Evolutionary conservation across 2,113 vertebrate genomes (phyloP).

Genomic region (Emydura subglobosa): DNA sequence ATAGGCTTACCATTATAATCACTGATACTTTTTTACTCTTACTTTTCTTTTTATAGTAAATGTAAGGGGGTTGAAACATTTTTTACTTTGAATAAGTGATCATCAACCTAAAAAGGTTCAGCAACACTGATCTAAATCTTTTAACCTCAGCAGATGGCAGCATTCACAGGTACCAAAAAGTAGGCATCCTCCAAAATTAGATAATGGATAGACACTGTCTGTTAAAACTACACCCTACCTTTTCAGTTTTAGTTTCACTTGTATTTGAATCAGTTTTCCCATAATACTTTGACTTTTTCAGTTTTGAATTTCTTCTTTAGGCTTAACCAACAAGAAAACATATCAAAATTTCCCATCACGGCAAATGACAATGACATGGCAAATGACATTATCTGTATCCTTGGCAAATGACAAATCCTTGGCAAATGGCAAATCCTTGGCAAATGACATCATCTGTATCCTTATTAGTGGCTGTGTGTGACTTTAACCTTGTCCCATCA

Average conservation of each 20-base stretch:
- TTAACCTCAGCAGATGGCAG: neutral
- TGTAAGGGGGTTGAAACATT: neutral
- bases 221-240: conserved; percentile 53
- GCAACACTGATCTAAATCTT: conserved; percentile 1
- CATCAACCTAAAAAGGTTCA: conserved; percentile 21
- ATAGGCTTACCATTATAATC: conserved; percentile 54
- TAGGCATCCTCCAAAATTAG: neutral
- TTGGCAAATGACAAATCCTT: neutral
- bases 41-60: conserved; percentile 25
- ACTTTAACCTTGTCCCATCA: conserved; percentile 44
- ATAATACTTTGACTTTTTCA: conserved; percentile 26
- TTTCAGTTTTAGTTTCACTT: conserved; percentile 70
- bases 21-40: neutral
- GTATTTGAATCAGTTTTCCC: conserved; percentile 53
- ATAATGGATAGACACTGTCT: conserved; percentile 15
- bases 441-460: conserved; percentile 55
- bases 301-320: conserved; percentile 51
- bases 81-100: neutral
- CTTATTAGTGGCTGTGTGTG: neutral
- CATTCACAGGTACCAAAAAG: neutral
- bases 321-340: conserved; percentile 35
- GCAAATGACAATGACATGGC: neutral
- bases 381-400: conserved; percentile 58
- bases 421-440: too few relatives aligned
- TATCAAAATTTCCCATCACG: conserved; percentile 49